A percentile compares a stretch with the other conserved stretches of the same genome.
Evolutionary conservation across 2,113 vertebrate species (phyloP).

Genomic region (Colossoma macropomum): DNA sequence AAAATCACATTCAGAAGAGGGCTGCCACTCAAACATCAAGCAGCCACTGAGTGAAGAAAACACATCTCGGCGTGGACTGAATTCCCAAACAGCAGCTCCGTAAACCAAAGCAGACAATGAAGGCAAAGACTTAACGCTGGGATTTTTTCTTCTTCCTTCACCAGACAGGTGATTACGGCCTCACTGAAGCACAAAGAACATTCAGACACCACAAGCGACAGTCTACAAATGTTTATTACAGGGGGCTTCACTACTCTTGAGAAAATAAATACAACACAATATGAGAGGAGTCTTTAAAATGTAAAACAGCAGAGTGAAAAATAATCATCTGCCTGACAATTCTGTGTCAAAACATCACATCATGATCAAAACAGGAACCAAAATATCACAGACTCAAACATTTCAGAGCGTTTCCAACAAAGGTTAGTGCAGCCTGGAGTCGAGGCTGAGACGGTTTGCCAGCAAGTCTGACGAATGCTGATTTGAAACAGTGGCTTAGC

Average conservation of each 20-base stretch:
- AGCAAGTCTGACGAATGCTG: background rate
- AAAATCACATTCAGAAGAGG: conserved; percentile 18
- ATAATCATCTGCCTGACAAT: background rate
- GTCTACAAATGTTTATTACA: conserved; percentile 33
- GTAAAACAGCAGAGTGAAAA: background rate
- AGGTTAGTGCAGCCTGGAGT: background rate
- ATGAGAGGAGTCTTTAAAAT: background rate
- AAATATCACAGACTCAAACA: background rate
- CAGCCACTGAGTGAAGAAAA: background rate
- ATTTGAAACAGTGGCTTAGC: conserved; percentile 27
- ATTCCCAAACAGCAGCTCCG: conserved; percentile 23
- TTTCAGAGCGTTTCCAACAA: background rate
- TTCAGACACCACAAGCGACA: conserved; percentile 20
- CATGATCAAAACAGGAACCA: background rate
- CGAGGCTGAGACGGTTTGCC: background rate
- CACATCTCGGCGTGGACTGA: background rate
- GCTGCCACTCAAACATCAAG: conserved; percentile 41
- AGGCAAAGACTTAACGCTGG: background rate
- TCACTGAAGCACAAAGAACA: conserved; percentile 9
- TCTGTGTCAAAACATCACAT: background rate
- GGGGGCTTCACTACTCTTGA: background rate
- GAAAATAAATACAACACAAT: conserved; percentile 22
- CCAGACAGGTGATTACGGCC: background rate
- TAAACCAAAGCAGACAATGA: background rate
- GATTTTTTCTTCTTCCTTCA: background rate